Base-by-base conservation (phyloP, 2,797 vertebrate species). In the Scolopax bukidnonensis region DNA sequence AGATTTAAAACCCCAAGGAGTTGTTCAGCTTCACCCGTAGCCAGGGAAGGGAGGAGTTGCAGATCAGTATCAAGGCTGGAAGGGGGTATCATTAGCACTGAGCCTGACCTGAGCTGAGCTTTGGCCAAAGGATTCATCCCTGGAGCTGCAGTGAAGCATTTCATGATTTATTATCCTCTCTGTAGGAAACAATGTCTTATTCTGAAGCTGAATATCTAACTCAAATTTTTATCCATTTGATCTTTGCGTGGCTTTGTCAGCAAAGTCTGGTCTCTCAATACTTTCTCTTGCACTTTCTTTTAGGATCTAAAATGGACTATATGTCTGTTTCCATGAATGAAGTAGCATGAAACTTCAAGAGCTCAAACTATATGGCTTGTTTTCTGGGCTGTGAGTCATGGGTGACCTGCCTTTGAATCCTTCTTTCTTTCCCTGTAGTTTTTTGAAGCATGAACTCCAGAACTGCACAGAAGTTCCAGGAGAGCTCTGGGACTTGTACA, bases 151-250 rank as follows among this genome's bases (percentile, higher is more conserved):
- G 3, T 78, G 94, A 89, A 87, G 61, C 65, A 75, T 92, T 95
- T 96, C 78, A 85, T 71, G 89, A 89, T 87, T 95, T 82, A 78
- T 96, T 95, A 96, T 93, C 73, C 65, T 93, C 87, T 27, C 95
- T 75, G 90, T 10, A 75, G 87, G 92, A 94, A 93, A 69, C 84
- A 65, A 32, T 57, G 53, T 81, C 69, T 81, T 89, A 75, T 41
- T 91, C 82, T 84, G 82, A 40, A 83, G 64, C 84, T 87, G 89
- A 92, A 25, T 90, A 45, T 65, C 61, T 51, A 70, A 63, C 81
- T 84, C 0, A 7, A 36, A 40, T 85, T 92, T 95, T 77, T 76
- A 91, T 89, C 76, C 53, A 68, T 88, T 90, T 93, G 75, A 87
- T 95, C 78, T 81, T 86, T 40, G 15, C 59, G 24, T 0, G 20